Conservation (phyloP, 1,140 invertebrate species). For the Lamellibrachia luymesi region DNA sequence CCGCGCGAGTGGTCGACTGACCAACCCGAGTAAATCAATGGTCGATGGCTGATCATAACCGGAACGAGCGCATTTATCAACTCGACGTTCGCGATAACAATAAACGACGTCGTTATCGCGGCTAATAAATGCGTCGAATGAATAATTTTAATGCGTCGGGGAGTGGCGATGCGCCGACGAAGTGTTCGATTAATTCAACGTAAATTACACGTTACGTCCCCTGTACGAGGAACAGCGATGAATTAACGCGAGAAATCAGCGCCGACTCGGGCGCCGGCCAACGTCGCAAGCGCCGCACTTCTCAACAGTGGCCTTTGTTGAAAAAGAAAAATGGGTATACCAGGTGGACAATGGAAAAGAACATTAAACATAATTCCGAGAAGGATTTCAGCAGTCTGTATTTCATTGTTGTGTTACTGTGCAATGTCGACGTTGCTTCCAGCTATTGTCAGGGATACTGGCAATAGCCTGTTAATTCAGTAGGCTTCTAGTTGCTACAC, state of each 20-base stretch:
- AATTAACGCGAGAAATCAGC: not conserved
- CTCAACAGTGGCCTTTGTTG: not conserved
- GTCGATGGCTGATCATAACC: not conserved
- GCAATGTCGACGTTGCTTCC: too few species aligned
- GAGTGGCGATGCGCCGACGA: not conserved
- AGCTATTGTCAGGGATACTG: too few species aligned
- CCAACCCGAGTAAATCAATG: not conserved
- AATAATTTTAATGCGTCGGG: not conserved
- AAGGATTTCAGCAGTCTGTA: too few species aligned
- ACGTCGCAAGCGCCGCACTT: not conserved
- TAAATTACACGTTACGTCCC: not conserved
- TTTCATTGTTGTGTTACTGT: too few species aligned
- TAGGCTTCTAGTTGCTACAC: too few species aligned
- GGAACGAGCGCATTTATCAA: not conserved
- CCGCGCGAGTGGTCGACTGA: not conserved
- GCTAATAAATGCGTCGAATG: conserved; percentile 4
- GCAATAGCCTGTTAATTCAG: too few species aligned
- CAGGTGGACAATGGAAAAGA: too few species aligned
- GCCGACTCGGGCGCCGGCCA: not conserved
- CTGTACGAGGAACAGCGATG: not conserved
- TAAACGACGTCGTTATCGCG: not conserved
- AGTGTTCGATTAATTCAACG: not conserved
- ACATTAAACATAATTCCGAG: too few species aligned
- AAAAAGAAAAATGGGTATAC: not conserved
- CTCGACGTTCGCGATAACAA: not conserved